phyloP scores from a whole-genome alignment of 2,797 vertebrate species.

The Aulostomus chinensis region DNA sequence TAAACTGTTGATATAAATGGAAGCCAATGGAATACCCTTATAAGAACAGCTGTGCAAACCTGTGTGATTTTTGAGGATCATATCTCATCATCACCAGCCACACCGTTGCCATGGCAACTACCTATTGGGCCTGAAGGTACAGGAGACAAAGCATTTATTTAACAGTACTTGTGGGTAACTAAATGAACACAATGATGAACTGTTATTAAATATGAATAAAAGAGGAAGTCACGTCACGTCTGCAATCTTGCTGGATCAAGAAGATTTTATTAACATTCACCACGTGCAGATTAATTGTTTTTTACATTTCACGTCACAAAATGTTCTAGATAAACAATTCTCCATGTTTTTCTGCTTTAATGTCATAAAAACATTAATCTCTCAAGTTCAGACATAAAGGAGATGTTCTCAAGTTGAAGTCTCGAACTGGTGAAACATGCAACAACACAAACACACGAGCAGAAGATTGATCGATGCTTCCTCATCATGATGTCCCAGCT shows the following conservation, averaged over 20 bases:
- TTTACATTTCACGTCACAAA: slow-evolving; percentile 25
- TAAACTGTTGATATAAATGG: no score
- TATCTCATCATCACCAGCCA: slow-evolving; percentile 37
- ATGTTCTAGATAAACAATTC: slow-evolving; percentile 20
- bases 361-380: neutral
- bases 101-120: slow-evolving; percentile 63
- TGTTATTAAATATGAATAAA: no score
- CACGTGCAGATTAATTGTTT: no score
- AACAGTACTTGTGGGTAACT: no score
- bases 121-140: slow-evolving; percentile 27
- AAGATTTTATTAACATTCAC: no score
- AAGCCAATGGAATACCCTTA: no score
- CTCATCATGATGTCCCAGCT: no score
- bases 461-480: slow-evolving; percentile 4
- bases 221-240: no score
- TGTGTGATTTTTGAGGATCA: no score
- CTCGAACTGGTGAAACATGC: no score
- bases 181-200: neutral
- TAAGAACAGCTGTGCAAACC: no score
- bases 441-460: slow-evolving; percentile 44
- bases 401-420: slow-evolving; percentile 9
- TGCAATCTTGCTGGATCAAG: no score
- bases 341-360: slow-evolving; percentile 4
- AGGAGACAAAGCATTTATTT: slow-evolving; percentile 9
- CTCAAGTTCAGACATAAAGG: neutral